Percentiles rank a stretch among this genome's conserved stretches.
phyloP scores from a whole-genome alignment of 1,140 invertebrate species.

The Bombus soroeensis region DNA sequence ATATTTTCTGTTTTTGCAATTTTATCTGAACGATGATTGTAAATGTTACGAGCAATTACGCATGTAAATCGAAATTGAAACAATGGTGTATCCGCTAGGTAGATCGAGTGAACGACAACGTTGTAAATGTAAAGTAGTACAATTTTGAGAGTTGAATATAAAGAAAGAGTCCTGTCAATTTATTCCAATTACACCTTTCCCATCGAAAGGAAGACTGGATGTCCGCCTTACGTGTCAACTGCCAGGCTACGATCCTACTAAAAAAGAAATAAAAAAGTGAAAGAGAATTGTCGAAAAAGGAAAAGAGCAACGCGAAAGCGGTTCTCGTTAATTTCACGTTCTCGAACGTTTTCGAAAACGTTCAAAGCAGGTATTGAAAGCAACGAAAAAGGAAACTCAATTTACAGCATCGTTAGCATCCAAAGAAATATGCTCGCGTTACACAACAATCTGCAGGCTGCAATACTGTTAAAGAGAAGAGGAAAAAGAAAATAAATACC shows the following conservation, averaged over 20 bases:
- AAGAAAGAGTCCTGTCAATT: too few relatives aligned
- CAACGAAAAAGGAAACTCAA: not conserved
- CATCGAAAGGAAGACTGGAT: not conserved
- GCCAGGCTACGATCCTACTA: too few relatives aligned
- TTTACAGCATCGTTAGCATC: not conserved
- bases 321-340: not conserved
- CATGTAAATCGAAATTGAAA: not conserved
- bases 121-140: too few relatives aligned
- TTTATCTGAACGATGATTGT: not conserved
- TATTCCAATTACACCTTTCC: not conserved
- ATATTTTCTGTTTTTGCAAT: not conserved
- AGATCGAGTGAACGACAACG: too few relatives aligned
- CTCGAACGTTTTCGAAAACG: not conserved
- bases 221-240: not conserved
- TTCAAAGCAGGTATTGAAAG: not conserved
- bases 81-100: not conserved
- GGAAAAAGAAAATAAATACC: not conserved
- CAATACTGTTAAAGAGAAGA: not conserved
- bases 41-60: not conserved
- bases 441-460: not conserved
- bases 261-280: not conserved
- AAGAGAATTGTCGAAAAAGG: not conserved
- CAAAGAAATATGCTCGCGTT: not conserved
- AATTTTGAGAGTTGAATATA: too few relatives aligned
- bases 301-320: not conserved